These are phyloP conservation scores for Nannoperca obscura DNA, from an alignment of 2,797 vertebrate species.

Conservation along the genomic window DNA sequence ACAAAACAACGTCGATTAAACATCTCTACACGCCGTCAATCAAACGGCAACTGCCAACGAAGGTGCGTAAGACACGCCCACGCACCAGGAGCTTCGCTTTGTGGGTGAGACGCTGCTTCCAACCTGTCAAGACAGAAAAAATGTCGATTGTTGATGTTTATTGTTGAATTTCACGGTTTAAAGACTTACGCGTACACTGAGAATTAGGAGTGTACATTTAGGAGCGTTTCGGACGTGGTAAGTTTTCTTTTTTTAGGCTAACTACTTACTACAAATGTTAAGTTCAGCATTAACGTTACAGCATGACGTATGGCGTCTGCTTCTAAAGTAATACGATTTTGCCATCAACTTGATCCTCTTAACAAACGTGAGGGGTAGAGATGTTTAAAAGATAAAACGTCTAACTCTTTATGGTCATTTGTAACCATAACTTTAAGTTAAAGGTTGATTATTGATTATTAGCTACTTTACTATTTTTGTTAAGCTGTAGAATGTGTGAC, in stretches of 20 bases:
- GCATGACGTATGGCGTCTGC: neutral
- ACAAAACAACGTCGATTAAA: neutral
- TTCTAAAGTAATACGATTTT: too few relatives aligned
- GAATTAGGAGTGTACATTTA: too few relatives aligned
- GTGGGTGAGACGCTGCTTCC: neutral
- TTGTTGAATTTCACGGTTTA: too few relatives aligned
- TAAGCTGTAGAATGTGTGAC: neutral
- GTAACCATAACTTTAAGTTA: too few relatives aligned
- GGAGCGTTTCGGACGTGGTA: neutral
- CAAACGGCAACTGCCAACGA: neutral
- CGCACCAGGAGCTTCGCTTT: rapidly evolving
- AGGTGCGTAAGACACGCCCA: neutral
- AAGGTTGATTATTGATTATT: neutral
- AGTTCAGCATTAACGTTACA: neutral
- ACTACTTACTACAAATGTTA: neutral
- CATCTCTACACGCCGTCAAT: conserved; percentile 10
- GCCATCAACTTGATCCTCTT: neutral
- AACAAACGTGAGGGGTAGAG: neutral
- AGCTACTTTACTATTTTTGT: too few relatives aligned
- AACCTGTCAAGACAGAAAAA: neutral
- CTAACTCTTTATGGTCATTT: neutral
- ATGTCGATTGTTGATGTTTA: neutral
- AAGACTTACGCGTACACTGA: neutral
- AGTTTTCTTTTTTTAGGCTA: neutral
- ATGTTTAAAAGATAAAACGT: neutral